These are phyloP conservation scores for Melitaea cinxia DNA, from an alignment of 1,140 invertebrate genomes.

Conservation along the genomic window DNA sequence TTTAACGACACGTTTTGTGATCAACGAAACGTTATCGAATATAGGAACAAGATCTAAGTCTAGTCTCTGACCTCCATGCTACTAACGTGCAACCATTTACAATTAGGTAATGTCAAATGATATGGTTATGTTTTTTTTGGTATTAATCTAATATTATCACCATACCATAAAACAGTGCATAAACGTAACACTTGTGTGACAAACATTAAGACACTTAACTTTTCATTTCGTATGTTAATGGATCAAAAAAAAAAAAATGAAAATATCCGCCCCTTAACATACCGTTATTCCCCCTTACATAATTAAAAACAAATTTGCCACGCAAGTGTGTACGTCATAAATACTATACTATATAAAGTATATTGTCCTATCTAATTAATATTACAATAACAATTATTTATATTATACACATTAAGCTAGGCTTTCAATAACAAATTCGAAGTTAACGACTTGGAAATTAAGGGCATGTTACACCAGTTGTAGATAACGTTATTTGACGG, in stretches of 20 bases:
- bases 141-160: slow-evolving; percentile 26
- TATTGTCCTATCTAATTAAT: slow-evolving; percentile 25
- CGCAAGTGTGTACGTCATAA: slow-evolving; percentile 13
- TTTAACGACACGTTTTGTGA: no score
- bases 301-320: no score
- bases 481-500: no score
- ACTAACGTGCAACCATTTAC: slow-evolving; percentile 26
- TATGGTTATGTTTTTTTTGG: slow-evolving; percentile 47
- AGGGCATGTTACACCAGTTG: no score
- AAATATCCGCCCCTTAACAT: no score
- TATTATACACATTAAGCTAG: neutral
- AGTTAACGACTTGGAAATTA: neutral
- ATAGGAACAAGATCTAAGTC: neutral
- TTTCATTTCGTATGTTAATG: no score
- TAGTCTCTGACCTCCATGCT: neutral
- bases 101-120: slow-evolving; percentile 43
- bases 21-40: no score
- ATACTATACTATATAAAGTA: slow-evolving; percentile 11
- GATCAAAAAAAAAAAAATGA: no score
- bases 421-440: neutral
- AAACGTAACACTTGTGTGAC: slow-evolving; percentile 20
- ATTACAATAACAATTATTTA: slow-evolving; percentile 16
- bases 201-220: neutral
- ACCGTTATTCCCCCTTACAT: no score
- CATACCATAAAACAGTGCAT: slow-evolving; percentile 22